phyloP scores from a whole-genome alignment of 2,888 invertebrate species.

The Nomada goodeniana region DNA sequence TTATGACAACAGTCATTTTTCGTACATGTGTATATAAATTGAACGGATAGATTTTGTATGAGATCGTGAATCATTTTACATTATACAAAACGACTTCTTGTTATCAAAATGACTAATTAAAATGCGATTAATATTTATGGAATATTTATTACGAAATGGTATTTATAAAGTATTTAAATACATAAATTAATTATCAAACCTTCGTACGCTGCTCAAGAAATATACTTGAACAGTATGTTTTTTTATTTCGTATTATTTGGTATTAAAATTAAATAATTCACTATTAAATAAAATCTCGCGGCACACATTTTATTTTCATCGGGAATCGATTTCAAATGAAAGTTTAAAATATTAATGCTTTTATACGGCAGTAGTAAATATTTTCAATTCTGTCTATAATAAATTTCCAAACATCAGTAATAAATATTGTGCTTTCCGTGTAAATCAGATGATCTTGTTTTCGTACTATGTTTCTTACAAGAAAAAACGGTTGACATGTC shows the following conservation, averaged over 20 bases:
- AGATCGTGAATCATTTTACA: no score
- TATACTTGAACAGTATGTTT: constrained; percentile 35
- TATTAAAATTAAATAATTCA: constrained; percentile 54
- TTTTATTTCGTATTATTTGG: constrained; percentile 57
- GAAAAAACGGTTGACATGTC: constrained; percentile 39
- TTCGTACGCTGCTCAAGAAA: constrained; percentile 48
- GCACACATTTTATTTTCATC: constrained; percentile 22
- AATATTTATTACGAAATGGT: constrained; percentile 63
- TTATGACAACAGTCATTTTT: neutral
- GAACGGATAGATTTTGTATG: neutral
- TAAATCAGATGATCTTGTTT: constrained; percentile 12
- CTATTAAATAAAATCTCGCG: constrained; percentile 41
- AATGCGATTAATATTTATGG: constrained; percentile 42
- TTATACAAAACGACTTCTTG: neutral
- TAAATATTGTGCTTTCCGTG: constrained; percentile 34
- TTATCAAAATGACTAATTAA: constrained; percentile 22
- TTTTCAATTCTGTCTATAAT: constrained; percentile 34
- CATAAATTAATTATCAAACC: constrained; percentile 69
- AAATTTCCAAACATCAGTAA: constrained; percentile 53
- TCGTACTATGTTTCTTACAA: constrained; percentile 15
- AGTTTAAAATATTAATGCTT: constrained; percentile 41
- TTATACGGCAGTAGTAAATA: constrained; percentile 34
- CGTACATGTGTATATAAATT: neutral
- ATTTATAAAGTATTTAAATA: constrained; percentile 55
- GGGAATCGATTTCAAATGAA: constrained; percentile 24